Conservation (phyloP, 2,888 invertebrate species). For the Temnothorax unifasciatus region DNA sequence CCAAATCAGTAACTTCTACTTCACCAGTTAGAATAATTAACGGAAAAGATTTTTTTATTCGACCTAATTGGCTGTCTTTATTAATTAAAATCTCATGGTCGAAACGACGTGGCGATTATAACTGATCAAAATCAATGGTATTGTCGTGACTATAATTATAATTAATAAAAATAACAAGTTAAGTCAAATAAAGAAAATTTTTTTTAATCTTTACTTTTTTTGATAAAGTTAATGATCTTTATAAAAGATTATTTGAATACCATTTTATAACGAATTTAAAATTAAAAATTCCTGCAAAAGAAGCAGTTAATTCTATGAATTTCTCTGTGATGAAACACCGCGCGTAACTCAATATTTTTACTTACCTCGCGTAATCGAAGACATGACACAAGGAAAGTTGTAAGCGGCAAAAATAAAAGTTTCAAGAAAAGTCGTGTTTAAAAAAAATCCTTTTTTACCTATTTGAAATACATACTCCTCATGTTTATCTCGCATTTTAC, state of each 20-base stretch:
- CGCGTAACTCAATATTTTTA: slow-evolving; percentile 16
- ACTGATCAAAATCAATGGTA: too few species aligned
- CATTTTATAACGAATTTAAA: slow-evolving; percentile 6
- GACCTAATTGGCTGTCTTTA: too few species aligned
- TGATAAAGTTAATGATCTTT: neutral
- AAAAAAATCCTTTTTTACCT: neutral
- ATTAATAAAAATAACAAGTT: too few species aligned
- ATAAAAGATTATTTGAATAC: neutral
- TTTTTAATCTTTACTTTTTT: neutral
- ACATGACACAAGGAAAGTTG: neutral
- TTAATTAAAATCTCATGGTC: too few species aligned
- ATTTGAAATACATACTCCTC: neutral
- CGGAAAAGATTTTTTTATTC: too few species aligned
- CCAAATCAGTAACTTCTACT: too few species aligned
- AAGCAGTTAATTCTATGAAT: slow-evolving; percentile 12
- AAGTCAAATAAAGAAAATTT: too few species aligned
- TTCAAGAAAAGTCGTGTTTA: neutral
- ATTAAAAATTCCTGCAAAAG: slow-evolving; percentile 5
- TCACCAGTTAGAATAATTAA: too few species aligned
- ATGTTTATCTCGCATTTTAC: neutral
- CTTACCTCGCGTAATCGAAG: slow-evolving; percentile 9
- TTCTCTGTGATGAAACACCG: slow-evolving; percentile 14
- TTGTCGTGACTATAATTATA: too few species aligned
- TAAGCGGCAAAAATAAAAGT: neutral
- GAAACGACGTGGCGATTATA: too few species aligned